phyloP scores from a whole-genome alignment of 2,888 invertebrate genomes.

The Heliconius erato region DNA sequence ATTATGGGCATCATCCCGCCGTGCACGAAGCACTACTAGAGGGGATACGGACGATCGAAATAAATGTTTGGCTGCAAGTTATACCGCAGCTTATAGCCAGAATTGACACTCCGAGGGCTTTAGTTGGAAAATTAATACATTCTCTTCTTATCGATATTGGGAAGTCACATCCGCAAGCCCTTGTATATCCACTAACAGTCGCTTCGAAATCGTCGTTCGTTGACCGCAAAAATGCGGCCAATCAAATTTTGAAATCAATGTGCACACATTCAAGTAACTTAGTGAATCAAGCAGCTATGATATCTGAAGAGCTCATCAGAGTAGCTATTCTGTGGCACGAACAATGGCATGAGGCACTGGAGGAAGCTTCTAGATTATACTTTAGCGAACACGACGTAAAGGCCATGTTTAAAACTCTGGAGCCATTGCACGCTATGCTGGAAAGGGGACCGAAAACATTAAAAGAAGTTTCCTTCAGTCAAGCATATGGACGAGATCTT shows the following conservation, averaged over 20 bases:
- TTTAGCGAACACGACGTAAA: conserved; percentile 98
- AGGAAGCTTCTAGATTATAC: conserved; percentile 96
- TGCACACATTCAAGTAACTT: conserved; percentile 96
- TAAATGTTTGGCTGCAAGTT: conserved; percentile 99
- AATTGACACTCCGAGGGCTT: conserved; percentile 95
- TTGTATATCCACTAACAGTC: conserved; percentile 98
- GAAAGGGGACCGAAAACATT: conserved; percentile 97
- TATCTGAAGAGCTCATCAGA: conserved; percentile 97
- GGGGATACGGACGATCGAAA: conserved; percentile 96
- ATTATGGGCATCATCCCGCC: conserved; percentile 97
- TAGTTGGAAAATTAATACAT: conserved; percentile 96
- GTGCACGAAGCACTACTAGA: conserved; percentile 97
- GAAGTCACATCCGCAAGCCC: conserved; percentile 98
- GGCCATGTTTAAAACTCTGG: conserved; percentile 98
- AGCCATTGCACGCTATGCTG: conserved; percentile 97
- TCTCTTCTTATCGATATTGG: conserved; percentile 98
- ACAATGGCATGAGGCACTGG: conserved; percentile 99
- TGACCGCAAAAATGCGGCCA: conserved; percentile 95
- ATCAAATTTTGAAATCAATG: conserved; percentile 97
- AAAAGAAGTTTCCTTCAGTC: conserved; percentile 98
- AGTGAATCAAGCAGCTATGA: conserved; percentile 98
- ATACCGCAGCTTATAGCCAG: conserved; percentile 99
- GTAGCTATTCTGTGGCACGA: conserved; percentile 99
- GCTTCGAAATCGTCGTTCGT: conserved; percentile 97
- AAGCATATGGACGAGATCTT: conserved; percentile 97